phyloP scores from a whole-genome alignment of 2,113 vertebrate species.

The Callipepla californica region DNA sequence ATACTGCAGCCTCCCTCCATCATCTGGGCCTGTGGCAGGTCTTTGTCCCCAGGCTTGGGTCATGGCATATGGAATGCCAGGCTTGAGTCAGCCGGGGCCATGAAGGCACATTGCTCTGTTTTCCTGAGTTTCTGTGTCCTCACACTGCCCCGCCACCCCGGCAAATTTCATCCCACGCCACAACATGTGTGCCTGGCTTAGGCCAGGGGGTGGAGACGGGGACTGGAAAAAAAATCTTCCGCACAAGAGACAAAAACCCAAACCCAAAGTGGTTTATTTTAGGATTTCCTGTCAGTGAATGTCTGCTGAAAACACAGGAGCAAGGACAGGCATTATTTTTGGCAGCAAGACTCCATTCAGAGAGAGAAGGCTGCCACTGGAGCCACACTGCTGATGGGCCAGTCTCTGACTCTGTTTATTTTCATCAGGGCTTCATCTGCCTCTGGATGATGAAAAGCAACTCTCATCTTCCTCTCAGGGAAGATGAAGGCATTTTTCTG shows the following conservation, averaged over 20 bases:
- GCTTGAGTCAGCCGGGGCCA: not conserved
- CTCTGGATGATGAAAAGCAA: not conserved
- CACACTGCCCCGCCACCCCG: not conserved
- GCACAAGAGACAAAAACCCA: constrained; percentile 26
- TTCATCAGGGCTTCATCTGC: constrained; percentile 20
- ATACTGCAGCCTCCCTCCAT: not conserved
- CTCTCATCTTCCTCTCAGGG: not conserved
- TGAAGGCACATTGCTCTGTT: not conserved
- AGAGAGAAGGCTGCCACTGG: not conserved
- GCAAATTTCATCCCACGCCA: not conserved
- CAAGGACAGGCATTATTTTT: constrained; percentile 59
- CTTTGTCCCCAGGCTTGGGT: not conserved
- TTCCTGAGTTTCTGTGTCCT: constrained; percentile 25
- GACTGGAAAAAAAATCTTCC: constrained; percentile 51
- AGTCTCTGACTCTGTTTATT: constrained; percentile 35
- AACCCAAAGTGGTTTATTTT: constrained; percentile 67
- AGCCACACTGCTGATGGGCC: not conserved
- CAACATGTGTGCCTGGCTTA: constrained; percentile 38
- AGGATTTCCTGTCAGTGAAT: constrained; percentile 63
- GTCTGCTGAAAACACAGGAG: constrained; percentile 54
- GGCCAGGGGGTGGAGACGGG: not conserved
- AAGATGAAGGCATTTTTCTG: not conserved
- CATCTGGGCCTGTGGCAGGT: not conserved
- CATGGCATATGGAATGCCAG: rapidly evolving
- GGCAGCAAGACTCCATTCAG: constrained; percentile 38